Conservation (phyloP, 2,888 invertebrate species). For the Arge pagana region DNA sequence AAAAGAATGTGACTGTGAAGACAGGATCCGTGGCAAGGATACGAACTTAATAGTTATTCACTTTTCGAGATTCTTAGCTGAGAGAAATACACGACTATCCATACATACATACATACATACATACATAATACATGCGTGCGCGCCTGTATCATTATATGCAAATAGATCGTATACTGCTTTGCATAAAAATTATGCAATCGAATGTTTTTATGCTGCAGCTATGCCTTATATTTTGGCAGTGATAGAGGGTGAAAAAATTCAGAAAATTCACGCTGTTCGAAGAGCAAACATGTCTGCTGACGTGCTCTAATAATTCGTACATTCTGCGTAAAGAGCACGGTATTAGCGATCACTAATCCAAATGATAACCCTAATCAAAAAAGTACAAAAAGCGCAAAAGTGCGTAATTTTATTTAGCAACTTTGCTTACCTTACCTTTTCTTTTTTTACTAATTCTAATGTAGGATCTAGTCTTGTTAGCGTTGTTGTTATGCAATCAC, state of each 20-base stretch:
- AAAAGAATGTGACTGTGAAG: too few species aligned
- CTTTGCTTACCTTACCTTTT: conserved; percentile 44
- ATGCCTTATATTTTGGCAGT: too few species aligned
- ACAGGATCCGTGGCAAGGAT: too few species aligned
- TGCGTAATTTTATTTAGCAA: conserved; percentile 32
- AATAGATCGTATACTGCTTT: conserved; percentile 9
- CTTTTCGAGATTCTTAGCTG: conserved; percentile 12
- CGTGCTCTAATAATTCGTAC: conserved; percentile 17
- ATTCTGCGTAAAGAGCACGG: conserved; percentile 6
- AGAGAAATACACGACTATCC: too few species aligned
- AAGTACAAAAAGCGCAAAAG: conserved; percentile 51
- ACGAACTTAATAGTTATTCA: conserved; percentile 4
- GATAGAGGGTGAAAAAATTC: neutral
- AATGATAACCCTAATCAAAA: conserved; percentile 52
- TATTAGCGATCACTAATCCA: conserved; percentile 24
- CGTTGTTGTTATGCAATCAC: conserved; percentile 45
- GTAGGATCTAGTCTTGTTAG: conserved; percentile 54
- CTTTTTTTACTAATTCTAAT: conserved; percentile 43
- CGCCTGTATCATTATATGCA: too few species aligned
- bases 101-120: too few species aligned
- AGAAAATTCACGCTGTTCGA: conserved; percentile 14
- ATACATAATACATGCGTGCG: too few species aligned
- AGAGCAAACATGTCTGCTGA: conserved; percentile 19
- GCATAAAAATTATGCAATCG: too few species aligned
- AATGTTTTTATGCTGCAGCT: too few species aligned